A percentile compares a stretch with the other conserved stretches of the same genome.
Evolutionary conservation across 2,113 vertebrate species (phyloP).

Genomic region (Catharus bicknelli): DNA sequence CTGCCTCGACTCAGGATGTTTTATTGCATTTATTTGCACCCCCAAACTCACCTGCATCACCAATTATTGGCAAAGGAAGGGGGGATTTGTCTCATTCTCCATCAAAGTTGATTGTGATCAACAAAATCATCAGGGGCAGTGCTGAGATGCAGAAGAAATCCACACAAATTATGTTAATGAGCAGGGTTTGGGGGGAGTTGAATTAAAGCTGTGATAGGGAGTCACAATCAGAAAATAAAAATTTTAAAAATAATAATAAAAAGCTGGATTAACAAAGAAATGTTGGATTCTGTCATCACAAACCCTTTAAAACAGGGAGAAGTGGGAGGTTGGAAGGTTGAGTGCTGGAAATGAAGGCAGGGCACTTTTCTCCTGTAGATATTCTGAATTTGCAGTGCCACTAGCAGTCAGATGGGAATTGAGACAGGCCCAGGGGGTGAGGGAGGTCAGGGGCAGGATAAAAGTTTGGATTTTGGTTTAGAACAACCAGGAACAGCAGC

Average conservation of each 20-base stretch:
- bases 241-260: background rate
- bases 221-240: conserved; percentile 43
- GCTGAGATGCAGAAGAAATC: conserved; percentile 59
- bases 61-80: conserved; percentile 41
- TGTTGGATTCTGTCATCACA: background rate
- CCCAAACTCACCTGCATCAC: conserved; percentile 49
- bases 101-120: conserved; percentile 69
- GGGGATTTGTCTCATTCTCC: background rate
- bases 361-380: background rate
- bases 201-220: conserved; percentile 55
- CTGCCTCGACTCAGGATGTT: conserved; percentile 18
- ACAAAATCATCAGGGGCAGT: conserved; percentile 69
- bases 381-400: background rate
- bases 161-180: conserved; percentile 64
- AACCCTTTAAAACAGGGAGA: accelerated
- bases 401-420: background rate
- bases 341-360: background rate
- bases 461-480: background rate
- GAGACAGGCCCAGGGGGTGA: too few relatives aligned
- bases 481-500: background rate
- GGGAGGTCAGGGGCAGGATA: background rate
- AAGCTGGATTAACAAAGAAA: background rate
- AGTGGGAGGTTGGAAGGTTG: background rate
- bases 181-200: conserved; percentile 54
- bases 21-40: conserved; percentile 57